Base-by-base conservation (phyloP, 2,797 vertebrate genomes). In the Aulostomus chinensis region DNA sequence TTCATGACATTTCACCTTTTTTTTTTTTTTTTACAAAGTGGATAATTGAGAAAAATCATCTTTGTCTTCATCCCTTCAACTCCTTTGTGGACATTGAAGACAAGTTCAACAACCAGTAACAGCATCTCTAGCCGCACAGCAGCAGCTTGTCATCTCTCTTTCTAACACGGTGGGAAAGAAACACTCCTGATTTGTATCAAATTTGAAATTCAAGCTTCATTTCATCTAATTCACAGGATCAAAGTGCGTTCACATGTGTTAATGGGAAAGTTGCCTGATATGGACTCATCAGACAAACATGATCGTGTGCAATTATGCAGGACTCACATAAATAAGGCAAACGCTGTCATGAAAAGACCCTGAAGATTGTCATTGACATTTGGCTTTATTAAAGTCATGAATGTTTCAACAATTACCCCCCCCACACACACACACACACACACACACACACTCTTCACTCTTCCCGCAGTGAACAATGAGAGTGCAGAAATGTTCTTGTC, bases 401-500 rank as follows among this genome's bases (percentile, higher is more conserved):
- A 13, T 67, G 52, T 64, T 58, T 47, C 22, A 31, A 49, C 43
- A 68, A 40, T 54, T 9, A 9, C 30, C 2, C 17, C 17, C 33
- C 20, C 10, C 30, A n/a, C n/a, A n/a, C n/a, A n/a, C n/a, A n/a
- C n/a, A n/a, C n/a, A n/a, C n/a, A n/a, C n/a, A n/a, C n/a, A n/a
- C n/a, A n/a, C n/a, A n/a, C n/a, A n/a, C n/a, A n/a, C n/a, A n/a
- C 20, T 12, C 30, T 31, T 40, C 45, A 28, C 42, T 59, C 30
- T 41, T 42, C 17, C 41, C 36, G 13, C 12, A 8, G 7, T 38
- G 16, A 54, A 63, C 57, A 71, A 57, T 59, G 52, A 28, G 9
- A 55, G 31, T 0, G 14, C 43, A 40, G 38, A 60, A 13, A 42
- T 57, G 2, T 40, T 55, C 50, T 49, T 62, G 60, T 64, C 60